Evolutionary conservation across 2,113 vertebrate genomes (phyloP), one percentile per base, ranked within the genome.

Genomic region (Epinephelus moara): DNA sequence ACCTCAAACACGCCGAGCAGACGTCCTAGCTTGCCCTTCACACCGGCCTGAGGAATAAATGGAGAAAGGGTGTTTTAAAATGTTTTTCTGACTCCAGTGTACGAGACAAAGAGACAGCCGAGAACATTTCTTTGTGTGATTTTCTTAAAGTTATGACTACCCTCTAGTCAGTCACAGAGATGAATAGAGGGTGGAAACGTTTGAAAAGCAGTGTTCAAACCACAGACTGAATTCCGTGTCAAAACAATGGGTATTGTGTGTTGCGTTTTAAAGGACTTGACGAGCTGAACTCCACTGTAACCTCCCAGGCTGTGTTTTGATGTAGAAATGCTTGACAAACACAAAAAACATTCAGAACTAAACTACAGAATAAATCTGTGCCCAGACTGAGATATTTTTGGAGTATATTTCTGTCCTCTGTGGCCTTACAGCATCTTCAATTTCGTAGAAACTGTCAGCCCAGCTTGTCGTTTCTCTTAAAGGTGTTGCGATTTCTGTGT

Each of bases 1-100:
- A 99, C 98, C 96, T 99, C 98, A 86, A 99, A 99, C 80, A 99
- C 96, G 75, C 98, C 98, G 40, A 99, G 96, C 88, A 99, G 94
- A 93, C 98, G 97, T 94, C 98, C 98, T 78, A 99, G 94, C 25
- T 97, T 97, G 89, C 98, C 98, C 96, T 98, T 99, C 73, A 99
- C 98, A 82, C 98, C 98, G 85, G 98, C 98, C 98, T 99, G 81
- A 78, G 77, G 73, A 77, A 85, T 79, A 62, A 92, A 85, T 19
- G 6, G 84, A 49, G 6, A 27, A 15, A 56, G 37, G 49, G 14
- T 0, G 6, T 25, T n/a, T 37, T 37, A 37, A 37, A 37, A 37
- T 37, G 33, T 37, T 6, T 37, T 37, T 37, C 33, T 37, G 50
- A 10, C 62, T 59, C 17, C n/a, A 5, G 13, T 33, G n/a, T 6